A percentile compares a stretch with the other conserved stretches of the same genome.
Evolutionary conservation across 1,140 invertebrate genomes (phyloP).

Genomic region (Heliconius eleuchia): DNA sequence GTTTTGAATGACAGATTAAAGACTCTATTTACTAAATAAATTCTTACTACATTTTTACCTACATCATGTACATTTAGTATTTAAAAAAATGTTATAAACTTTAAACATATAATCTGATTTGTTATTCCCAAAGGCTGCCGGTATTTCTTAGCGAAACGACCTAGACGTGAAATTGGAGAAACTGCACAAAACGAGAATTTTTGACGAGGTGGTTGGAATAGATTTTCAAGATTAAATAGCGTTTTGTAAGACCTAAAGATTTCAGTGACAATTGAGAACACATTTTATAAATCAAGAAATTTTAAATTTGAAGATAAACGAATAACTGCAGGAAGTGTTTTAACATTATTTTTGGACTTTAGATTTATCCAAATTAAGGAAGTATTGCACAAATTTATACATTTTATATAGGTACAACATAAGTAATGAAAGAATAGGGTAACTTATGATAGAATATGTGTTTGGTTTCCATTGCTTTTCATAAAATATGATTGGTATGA

Average conservation of each 20-base stretch:
- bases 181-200: slow-evolving; percentile 8
- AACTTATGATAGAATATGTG: no score
- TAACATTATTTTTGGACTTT: no score
- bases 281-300: neutral
- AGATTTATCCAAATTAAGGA: no score
- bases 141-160: slow-evolving; percentile 6
- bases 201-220: neutral
- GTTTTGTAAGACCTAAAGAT: neutral
- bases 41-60: neutral
- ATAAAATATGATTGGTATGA: no score
- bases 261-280: neutral
- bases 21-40: neutral
- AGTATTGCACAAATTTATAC: no score
- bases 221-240: slow-evolving; percentile 1
- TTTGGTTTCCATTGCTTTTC: no score
- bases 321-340: no score
- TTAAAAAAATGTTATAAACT: neutral
- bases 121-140: slow-evolving; percentile 8
- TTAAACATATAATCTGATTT: neutral
- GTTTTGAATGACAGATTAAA: no score
- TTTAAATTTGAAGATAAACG: no score
- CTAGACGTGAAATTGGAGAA: slow-evolving; percentile 4
- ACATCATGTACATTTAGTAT: neutral
- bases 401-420: no score
- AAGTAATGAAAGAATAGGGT: no score